Percentiles rank a stretch among this genome's conserved stretches.
Conservation (phyloP, 2,888 invertebrate genomes). For the Phymatocera aterrima region DNA sequence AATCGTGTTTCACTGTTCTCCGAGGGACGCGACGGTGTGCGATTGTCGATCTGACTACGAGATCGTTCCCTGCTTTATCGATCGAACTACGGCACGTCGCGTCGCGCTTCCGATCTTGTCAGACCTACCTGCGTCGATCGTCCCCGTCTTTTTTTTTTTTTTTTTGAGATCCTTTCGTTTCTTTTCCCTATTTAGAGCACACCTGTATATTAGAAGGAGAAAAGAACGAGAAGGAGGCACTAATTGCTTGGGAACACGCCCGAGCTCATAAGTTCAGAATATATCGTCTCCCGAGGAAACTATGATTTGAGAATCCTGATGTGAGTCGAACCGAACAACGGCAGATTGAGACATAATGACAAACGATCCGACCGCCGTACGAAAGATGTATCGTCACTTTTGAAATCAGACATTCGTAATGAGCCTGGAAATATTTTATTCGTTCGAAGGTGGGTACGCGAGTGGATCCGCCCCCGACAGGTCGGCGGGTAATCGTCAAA, state of each 20-base stretch:
- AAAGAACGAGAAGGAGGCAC: neutral
- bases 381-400: slow-evolving; percentile 53
- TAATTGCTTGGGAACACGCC: neutral
- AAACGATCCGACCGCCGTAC: neutral
- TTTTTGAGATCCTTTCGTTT: neutral
- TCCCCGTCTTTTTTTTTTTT: neutral
- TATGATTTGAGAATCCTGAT: too few species aligned
- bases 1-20: slow-evolving; percentile 23
- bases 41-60: slow-evolving; percentile 32
- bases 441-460: slow-evolving; percentile 59
- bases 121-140: neutral
- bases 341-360: slow-evolving; percentile 9
- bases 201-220: neutral
- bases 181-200: too few species aligned
- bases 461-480: slow-evolving; percentile 34
- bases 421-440: slow-evolving; percentile 65
- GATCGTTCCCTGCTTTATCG: slow-evolving; percentile 39
- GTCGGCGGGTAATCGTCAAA: slow-evolving; percentile 63
- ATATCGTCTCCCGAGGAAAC: neutral
- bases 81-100: slow-evolving; percentile 44
- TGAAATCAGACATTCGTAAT: slow-evolving; percentile 54
- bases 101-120: slow-evolving; percentile 29
- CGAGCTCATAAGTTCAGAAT: neutral
- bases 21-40: neutral
- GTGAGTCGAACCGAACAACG: too few species aligned